Evolutionary conservation across 2,113 vertebrate genomes (phyloP).

Genomic region (Neodontobutis hainanensis): DNA sequence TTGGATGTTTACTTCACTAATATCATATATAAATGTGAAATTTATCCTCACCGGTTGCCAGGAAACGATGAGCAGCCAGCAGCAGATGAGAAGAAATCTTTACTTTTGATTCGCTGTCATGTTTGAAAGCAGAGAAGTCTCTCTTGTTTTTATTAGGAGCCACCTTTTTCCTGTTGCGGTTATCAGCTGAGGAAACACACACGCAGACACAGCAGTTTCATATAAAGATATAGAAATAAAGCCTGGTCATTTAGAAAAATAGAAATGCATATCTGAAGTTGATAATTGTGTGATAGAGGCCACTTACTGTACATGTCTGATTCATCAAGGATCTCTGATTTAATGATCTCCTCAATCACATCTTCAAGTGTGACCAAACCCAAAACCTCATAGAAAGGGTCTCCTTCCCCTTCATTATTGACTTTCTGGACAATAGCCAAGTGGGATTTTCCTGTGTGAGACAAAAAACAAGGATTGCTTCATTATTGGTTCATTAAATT

Average conservation of each 20-base stretch:
- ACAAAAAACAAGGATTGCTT: constrained; percentile 2
- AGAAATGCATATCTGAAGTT: not conserved
- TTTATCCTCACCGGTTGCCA: constrained; percentile 86
- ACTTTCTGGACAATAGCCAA: constrained; percentile 99
- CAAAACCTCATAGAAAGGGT: constrained; percentile 96
- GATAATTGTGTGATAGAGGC: not conserved
- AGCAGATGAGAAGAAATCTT: constrained; percentile 97
- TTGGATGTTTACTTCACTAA: not conserved
- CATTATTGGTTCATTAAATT: not conserved
- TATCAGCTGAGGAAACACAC: constrained; percentile 82
- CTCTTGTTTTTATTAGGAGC: constrained; percentile 85
- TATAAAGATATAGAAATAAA: not conserved
- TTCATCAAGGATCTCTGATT: constrained; percentile 93
- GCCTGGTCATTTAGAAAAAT: not conserved
- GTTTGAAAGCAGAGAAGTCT: constrained; percentile 95
- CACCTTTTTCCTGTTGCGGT: constrained; percentile 88
- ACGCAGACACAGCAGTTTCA: not conserved
- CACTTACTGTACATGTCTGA: constrained; percentile 91
- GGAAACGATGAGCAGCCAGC: constrained; percentile 93
- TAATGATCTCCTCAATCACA: constrained; percentile 96
- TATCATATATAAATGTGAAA: not conserved
- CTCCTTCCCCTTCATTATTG: constrained; percentile 94
- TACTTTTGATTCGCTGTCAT: constrained; percentile 88
- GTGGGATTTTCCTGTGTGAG: constrained; percentile 90
- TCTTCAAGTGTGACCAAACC: constrained; percentile 95